Base-by-base conservation (phyloP, 1,140 invertebrate species). In the Schlechtendalia chinensis region DNA sequence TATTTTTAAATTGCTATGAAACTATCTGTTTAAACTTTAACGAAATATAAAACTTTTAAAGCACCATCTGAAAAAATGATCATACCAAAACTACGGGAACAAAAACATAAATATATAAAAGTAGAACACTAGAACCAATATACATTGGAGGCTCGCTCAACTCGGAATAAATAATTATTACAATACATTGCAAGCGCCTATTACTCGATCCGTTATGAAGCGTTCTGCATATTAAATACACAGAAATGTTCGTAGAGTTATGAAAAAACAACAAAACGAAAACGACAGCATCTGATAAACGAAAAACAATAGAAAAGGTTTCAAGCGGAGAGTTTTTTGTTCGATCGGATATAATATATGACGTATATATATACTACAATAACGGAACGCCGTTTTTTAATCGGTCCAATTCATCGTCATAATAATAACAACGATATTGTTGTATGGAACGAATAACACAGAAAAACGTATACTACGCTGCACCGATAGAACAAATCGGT, bases 401-500 rank as follows among this genome's bases (percentile, higher is more conserved):
- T 71, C 67, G 45, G 12, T 0, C 1, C 5, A 5, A 71, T 67
- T 45, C 63, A 69, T 19, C 47, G 65, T 69, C 6, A 22, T 27
- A 27, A 50, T 29, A 69, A 69, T 69, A 72, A 69, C 50, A 72
- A 71, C 50, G 50, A 71, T 54, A 72, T 54, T 27, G 32, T 65
- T 45, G 45, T 47, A 72, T 54, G 69, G 50, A 72, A 72, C 69
- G 54, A 81, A 59, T 45, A 61, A 39, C 27, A 63, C 47, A 50
- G 39, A 79, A 63, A 61, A 79, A 47, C 39, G 39, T n/a, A 19
- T 63, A 50, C 12, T 50, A 50, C 32, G 32, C 47, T 63, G 24
- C 56, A 19, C 10, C 39, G 61, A 79, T 61, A 63, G 75, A 63
- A 79, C 58, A 79, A 79, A 79, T 79, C 39, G 45, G 58, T 79